Evolutionary conservation across 2,797 vertebrate genomes (phyloP).

Genomic region (Psittacula derbiana): DNA sequence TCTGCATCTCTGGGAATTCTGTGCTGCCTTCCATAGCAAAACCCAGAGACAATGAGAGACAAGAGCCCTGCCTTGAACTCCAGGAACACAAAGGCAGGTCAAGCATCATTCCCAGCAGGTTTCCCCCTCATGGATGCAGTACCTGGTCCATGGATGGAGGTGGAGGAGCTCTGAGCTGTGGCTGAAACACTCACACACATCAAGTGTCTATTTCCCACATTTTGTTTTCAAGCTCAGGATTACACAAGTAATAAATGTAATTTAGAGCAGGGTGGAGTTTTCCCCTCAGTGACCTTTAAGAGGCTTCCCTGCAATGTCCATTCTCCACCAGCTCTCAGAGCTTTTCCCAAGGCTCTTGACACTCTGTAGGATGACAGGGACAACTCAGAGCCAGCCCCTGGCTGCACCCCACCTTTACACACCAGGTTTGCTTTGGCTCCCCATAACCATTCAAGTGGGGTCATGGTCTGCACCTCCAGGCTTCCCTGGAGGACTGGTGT

Average conservation of each 20-base stretch:
- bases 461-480: neutral
- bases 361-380: neutral
- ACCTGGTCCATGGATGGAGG: neutral
- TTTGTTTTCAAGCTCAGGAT: neutral
- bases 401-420: neutral
- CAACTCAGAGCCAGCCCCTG: neutral
- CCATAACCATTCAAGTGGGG: neutral
- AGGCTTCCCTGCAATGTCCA: fast-evolving
- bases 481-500: neutral
- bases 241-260: neutral
- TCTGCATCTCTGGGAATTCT: neutral
- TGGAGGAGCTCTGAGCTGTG: neutral
- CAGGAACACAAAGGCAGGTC: neutral
- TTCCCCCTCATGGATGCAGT: fast-evolving
- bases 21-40: neutral
- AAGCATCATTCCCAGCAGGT: fast-evolving
- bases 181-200: fast-evolving
- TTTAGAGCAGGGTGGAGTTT: neutral
- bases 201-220: neutral
- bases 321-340: neutral
- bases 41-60: neutral
- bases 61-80: neutral
- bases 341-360: neutral
- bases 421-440: neutral
- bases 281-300: neutral